Conservation (phyloP, 2,113 vertebrate species). For the Peucedramus taeniatus region DNA sequence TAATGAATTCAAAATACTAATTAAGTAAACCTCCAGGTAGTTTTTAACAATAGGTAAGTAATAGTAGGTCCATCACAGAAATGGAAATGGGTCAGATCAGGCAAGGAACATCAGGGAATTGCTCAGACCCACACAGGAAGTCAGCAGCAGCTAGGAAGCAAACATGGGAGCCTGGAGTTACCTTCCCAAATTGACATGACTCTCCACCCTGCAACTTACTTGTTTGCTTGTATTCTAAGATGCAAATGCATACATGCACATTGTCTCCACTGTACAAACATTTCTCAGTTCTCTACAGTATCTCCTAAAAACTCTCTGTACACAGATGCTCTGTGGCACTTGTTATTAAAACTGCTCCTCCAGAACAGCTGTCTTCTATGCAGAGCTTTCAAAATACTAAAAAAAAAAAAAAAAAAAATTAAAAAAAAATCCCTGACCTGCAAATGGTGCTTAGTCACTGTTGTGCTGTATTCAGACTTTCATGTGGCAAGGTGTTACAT, state of each 20-base stretch:
- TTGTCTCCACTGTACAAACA: not conserved
- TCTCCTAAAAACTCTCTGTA: not conserved
- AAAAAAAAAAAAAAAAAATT: not conserved
- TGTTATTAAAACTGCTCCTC: not conserved
- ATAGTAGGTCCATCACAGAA: not conserved
- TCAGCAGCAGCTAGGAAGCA: not conserved
- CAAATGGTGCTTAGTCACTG: constrained; percentile 43
- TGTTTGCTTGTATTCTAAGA: not conserved
- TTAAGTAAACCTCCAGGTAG: not conserved
- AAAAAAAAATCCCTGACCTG: not conserved
- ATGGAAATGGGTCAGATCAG: not conserved
- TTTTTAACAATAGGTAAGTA: not conserved
- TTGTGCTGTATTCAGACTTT: not conserved
- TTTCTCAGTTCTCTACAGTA: not conserved
- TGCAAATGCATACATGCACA: not conserved
- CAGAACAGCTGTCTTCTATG: not conserved
- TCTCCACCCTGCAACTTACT: not conserved
- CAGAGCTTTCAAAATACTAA: not conserved
- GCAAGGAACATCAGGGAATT: not conserved
- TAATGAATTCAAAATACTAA: not conserved
- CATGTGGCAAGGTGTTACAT: not conserved
- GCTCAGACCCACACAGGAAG: not conserved
- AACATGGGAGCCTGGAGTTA: not conserved
- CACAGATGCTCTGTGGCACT: not conserved
- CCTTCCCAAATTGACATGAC: not conserved